A percentile compares a stretch with the other conserved stretches of the same genome.
Evolutionary conservation across 1,140 invertebrate genomes (phyloP).

Genomic region (Lordiphosa clarofinis): DNA sequence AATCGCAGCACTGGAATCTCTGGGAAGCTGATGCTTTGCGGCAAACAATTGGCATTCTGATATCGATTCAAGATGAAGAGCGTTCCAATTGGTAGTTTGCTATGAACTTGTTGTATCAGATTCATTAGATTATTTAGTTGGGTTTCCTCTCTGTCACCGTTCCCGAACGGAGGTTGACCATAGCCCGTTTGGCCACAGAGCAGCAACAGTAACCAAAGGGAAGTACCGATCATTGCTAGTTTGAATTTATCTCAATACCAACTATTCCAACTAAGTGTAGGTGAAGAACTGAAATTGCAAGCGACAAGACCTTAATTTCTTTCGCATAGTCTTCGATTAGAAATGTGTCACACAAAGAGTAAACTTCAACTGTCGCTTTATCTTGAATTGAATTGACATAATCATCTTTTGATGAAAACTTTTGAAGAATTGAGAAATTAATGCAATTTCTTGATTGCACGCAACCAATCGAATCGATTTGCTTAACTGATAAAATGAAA

Average conservation of each 20-base stretch:
- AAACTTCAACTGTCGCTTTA: too few relatives aligned
- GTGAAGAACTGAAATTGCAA: neutral
- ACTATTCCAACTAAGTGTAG: neutral
- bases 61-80: slow-evolving; percentile 5
- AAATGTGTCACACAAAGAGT: neutral
- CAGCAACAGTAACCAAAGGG: slow-evolving; percentile 6
- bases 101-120: slow-evolving; percentile 2
- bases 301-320: too few relatives aligned
- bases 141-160: neutral
- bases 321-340: neutral
- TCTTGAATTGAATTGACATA: too few relatives aligned
- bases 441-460: too few relatives aligned
- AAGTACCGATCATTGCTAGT: neutral
- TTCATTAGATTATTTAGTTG: neutral
- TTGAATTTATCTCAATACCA: too few relatives aligned
- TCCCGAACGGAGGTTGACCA: neutral
- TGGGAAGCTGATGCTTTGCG: neutral
- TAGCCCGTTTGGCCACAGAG: neutral
- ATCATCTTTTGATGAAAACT: too few relatives aligned
- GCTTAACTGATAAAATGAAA: too few relatives aligned
- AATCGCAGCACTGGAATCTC: slow-evolving; percentile 10
- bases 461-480: too few relatives aligned
- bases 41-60: slow-evolving; percentile 1
- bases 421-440: too few relatives aligned
- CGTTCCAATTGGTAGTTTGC: neutral